Conservation (phyloP, 1,140 invertebrate genomes). For the Helicoverpa zea region DNA sequence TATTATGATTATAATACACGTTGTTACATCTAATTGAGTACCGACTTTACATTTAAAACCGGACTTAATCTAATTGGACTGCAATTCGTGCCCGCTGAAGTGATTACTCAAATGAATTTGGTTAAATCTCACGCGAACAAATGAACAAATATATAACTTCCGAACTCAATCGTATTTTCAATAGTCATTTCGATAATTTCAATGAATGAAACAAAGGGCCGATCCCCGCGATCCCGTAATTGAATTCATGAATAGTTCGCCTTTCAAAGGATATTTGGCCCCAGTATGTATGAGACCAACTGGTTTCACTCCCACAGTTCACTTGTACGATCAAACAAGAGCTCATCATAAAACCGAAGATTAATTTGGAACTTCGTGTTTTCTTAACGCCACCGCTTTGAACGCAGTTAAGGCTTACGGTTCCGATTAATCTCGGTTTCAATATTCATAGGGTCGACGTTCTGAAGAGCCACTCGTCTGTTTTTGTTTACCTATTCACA, state of each 20-base stretch:
- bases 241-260: constrained; percentile 4
- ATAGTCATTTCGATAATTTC: not conserved
- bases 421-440: constrained; percentile 20
- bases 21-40: too few relatives aligned
- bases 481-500: constrained; percentile 28
- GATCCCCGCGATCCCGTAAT: constrained; percentile 20
- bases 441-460: constrained; percentile 43
- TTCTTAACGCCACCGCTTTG: not conserved
- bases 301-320: not conserved
- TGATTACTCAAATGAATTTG: not conserved
- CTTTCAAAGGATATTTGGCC: not conserved
- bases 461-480: not conserved
- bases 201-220: constrained; percentile 33
- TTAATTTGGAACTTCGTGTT: constrained; percentile 29
- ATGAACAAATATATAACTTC: constrained; percentile 9
- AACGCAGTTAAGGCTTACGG: constrained; percentile 3
- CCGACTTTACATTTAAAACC: too few relatives aligned
- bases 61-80: too few relatives aligned
- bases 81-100: not conserved
- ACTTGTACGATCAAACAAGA: constrained; percentile 6
- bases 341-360: constrained; percentile 17
- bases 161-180: constrained; percentile 27
- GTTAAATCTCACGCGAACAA: not conserved
- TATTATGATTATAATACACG: too few relatives aligned
- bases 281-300: not conserved